phyloP scores from a whole-genome alignment of 2,113 vertebrate species.

The Xenopus borealis region DNA sequence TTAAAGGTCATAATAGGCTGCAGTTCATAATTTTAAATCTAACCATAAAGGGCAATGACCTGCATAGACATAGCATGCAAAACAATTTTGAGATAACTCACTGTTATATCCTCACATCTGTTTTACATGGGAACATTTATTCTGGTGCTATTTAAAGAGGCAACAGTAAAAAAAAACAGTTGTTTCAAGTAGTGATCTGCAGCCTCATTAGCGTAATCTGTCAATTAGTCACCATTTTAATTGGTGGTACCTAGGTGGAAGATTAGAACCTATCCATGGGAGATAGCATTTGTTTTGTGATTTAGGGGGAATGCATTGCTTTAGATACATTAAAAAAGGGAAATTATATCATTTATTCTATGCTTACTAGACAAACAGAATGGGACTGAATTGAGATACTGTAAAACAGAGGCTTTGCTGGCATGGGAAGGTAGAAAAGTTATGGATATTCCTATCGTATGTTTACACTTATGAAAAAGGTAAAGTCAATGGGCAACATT shows the following conservation, averaged over 20 bases:
- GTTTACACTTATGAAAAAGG: too few species aligned
- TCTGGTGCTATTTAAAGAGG: conserved; percentile 7
- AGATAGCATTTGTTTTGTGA: too few species aligned
- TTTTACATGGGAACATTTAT: conserved; percentile 13
- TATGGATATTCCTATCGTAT: too few species aligned
- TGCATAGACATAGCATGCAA: conserved; percentile 12
- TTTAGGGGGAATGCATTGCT: too few species aligned
- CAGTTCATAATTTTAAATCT: conserved; percentile 59
- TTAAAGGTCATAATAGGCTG: conserved; percentile 67
- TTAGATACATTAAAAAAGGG: too few species aligned
- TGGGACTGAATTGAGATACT: too few species aligned
- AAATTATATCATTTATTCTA: too few species aligned
- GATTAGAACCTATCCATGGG: neutral
- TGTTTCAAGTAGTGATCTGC: neutral
- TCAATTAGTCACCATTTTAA: conserved; percentile 3
- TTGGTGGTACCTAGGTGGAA: neutral
- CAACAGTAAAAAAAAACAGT: conserved; percentile 1
- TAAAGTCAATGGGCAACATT: too few species aligned
- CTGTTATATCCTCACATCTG: conserved; percentile 19
- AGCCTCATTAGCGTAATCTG: conserved; percentile 6
- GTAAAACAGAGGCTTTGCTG: too few species aligned
- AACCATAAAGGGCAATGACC: conserved; percentile 33
- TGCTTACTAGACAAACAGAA: too few species aligned
- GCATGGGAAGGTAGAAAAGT: too few species aligned
- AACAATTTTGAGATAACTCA: conserved; percentile 10